Percentiles rank a stretch among this genome's conserved stretches.
These are phyloP conservation scores for Oreotrochilus melanogaster DNA, from an alignment of 2,113 vertebrate genomes.

Conservation along the genomic window DNA sequence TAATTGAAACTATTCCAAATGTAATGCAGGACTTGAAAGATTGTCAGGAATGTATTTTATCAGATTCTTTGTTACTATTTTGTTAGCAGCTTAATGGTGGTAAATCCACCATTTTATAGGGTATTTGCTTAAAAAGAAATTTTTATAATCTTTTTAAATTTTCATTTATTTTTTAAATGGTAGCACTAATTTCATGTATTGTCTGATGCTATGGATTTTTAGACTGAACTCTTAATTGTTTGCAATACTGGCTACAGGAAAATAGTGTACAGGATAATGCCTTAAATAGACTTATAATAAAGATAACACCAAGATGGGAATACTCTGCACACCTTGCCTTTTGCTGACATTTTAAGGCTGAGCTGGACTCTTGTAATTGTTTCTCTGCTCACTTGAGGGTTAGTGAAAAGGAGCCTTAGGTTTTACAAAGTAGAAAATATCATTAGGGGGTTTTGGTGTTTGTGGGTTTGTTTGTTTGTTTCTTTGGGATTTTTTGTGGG, in stretches of 20 bases:
- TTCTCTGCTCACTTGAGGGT: not conserved
- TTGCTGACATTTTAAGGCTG: not conserved
- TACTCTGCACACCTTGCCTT: not conserved
- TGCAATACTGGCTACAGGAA: not conserved
- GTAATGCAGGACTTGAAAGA: not conserved
- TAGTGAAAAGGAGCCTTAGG: not conserved
- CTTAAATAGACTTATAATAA: not conserved
- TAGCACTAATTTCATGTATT: not conserved
- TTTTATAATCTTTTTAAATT: not conserved
- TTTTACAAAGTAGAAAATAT: not conserved
- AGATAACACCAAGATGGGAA: not conserved
- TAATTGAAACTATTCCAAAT: slow-evolving; percentile 1
- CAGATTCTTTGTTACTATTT: not conserved
- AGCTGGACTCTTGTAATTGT: not conserved
- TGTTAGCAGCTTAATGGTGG: not conserved
- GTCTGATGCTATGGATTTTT: not conserved
- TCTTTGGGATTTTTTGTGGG: too few relatives aligned
- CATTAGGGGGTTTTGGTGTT: too few relatives aligned
- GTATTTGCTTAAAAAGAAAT: slow-evolving; percentile 32
- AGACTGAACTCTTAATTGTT: not conserved
- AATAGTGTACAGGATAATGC: not conserved
- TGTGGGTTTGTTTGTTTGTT: too few relatives aligned
- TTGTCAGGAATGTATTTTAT: not conserved
- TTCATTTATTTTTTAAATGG: not conserved
- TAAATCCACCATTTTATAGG: not conserved